Percentiles rank a stretch among this genome's conserved stretches.
Evolutionary conservation across 92 coral and sea anemone genomes (phyloP).

Genomic region (Diadumene lineata): DNA sequence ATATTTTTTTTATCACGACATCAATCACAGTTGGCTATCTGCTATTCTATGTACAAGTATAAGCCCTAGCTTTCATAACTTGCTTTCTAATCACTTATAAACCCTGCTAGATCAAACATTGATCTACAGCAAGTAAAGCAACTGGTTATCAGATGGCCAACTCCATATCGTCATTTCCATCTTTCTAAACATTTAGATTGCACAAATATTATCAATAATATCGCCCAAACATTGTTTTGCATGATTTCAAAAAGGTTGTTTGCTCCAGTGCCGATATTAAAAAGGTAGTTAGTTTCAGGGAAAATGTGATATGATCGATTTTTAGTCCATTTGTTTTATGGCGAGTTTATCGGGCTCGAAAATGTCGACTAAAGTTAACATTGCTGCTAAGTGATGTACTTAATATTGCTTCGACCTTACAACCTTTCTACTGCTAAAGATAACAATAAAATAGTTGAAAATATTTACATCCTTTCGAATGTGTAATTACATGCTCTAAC

Average conservation of each 20-base stretch:
- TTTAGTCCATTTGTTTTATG: constrained; percentile 9
- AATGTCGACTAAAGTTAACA: constrained; percentile 22
- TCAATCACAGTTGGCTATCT: not conserved
- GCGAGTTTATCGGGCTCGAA: constrained; percentile 9
- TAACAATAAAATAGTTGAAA: not conserved
- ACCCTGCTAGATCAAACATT: not conserved
- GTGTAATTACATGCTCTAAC: not conserved
- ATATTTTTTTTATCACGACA: not conserved
- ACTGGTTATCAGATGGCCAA: not conserved
- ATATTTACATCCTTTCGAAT: too few relatives aligned
- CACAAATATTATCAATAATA: not conserved
- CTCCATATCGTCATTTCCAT: not conserved
- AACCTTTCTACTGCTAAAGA: not conserved
- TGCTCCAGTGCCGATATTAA: not conserved
- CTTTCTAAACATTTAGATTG: not conserved
- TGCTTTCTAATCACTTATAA: not conserved
- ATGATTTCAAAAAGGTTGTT: not conserved
- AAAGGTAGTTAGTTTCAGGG: not conserved
- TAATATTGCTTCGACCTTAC: constrained; percentile 15
- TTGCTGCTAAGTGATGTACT: constrained; percentile 40
- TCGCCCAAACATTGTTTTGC: too few relatives aligned
- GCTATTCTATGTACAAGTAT: not conserved
- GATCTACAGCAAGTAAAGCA: not conserved
- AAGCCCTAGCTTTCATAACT: not conserved
- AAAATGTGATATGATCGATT: not conserved